Conservation (phyloP, 2,113 vertebrate genomes). For the Gallinago media region DNA sequence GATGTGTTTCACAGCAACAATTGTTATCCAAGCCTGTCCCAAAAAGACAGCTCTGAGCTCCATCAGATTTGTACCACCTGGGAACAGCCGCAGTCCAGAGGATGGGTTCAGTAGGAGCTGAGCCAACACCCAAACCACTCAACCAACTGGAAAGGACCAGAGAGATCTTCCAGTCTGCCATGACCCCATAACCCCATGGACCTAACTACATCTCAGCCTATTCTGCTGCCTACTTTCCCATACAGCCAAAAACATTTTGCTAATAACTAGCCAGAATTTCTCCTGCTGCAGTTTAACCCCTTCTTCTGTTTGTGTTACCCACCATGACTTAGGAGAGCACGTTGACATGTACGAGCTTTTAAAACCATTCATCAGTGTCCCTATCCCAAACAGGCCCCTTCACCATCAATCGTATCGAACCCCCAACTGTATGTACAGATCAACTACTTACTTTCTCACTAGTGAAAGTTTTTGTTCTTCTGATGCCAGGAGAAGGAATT, state of each 20-base stretch:
- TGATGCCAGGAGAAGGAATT: background rate
- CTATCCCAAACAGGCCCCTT: background rate
- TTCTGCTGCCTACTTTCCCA: background rate
- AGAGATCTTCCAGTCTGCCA: background rate
- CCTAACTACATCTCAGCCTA: background rate
- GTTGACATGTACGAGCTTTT: background rate
- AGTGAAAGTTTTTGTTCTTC: background rate
- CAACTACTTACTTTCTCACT: background rate
- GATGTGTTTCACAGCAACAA: background rate
- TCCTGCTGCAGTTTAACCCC: background rate
- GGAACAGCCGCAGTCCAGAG: background rate
- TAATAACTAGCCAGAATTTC: background rate
- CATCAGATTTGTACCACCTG: background rate
- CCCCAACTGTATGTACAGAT: accelerated
- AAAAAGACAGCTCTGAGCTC: too few relatives aligned
- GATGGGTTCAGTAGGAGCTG: background rate
- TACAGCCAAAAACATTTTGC: background rate
- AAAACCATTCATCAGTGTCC: background rate
- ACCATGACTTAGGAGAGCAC: background rate
- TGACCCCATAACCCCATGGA: background rate
- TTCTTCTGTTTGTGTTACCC: background rate
- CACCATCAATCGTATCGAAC: background rate
- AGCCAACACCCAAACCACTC: background rate
- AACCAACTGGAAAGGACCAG: background rate
- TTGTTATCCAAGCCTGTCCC: background rate